Evolutionary conservation across 2,888 invertebrate genomes (phyloP).

Genomic region (Microctonus hyperodae): DNA sequence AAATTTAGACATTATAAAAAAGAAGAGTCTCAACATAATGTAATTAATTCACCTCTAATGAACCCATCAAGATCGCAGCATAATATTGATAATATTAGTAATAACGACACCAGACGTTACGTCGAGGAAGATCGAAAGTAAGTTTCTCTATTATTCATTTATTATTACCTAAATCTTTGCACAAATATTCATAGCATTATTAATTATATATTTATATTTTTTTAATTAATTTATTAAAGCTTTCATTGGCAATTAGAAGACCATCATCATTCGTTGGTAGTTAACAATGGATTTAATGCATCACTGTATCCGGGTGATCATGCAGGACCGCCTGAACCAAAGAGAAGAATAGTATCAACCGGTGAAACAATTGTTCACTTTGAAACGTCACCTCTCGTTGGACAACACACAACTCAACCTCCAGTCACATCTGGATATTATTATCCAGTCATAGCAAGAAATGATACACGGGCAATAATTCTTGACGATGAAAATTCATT

Average conservation of each 20-base stretch:
- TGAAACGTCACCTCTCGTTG: conserved; percentile 56
- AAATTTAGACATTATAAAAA: conserved; percentile 54
- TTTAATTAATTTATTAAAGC: conserved; percentile 36
- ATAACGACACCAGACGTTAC: conserved; percentile 49
- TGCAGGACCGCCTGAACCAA: conserved; percentile 58
- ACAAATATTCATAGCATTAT: not conserved
- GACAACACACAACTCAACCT: conserved; percentile 54
- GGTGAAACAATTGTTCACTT: conserved; percentile 58
- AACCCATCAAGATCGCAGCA: conserved; percentile 52
- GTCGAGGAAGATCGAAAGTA: conserved; percentile 56
- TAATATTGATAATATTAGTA: conserved; percentile 46
- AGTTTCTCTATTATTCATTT: conserved; percentile 24
- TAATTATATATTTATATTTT: not conserved
- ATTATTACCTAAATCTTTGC: not conserved
- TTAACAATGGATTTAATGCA: conserved; percentile 52
- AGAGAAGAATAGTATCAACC: conserved; percentile 55
- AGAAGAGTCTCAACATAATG: conserved; percentile 53
- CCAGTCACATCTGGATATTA: conserved; percentile 56
- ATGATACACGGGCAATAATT: conserved; percentile 63
- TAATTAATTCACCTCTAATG: conserved; percentile 47
- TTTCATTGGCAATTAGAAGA: conserved; percentile 59
- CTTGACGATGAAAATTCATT: conserved; percentile 74
- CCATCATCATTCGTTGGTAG: conserved; percentile 53
- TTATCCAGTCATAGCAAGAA: conserved; percentile 59
- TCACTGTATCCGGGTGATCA: conserved; percentile 56